phyloP scores from a whole-genome alignment of 2,888 invertebrate genomes.

The Heliconius charithonia region DNA sequence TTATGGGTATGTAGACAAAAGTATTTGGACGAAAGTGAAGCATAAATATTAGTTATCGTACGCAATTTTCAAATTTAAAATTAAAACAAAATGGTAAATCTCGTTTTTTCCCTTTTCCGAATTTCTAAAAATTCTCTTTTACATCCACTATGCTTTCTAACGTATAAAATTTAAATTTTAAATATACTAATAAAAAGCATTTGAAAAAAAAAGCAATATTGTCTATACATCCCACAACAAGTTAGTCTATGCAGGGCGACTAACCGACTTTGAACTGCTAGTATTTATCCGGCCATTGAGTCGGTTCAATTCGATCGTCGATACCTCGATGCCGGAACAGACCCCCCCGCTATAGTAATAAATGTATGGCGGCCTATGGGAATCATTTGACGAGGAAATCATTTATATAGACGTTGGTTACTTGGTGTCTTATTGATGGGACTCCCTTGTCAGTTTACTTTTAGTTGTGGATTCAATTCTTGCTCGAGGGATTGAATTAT shows the following conservation, averaged over 20 bases:
- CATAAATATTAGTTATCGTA: too few relatives aligned
- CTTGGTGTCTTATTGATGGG: background rate
- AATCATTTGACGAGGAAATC: constrained; percentile 22
- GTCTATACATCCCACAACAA: constrained; percentile 8
- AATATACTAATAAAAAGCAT: too few relatives aligned
- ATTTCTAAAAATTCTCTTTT: too few relatives aligned
- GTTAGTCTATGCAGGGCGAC: constrained; percentile 39
- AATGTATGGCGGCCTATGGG: constrained; percentile 33
- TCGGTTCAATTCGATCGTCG: constrained; percentile 30
- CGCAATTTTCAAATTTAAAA: too few relatives aligned
- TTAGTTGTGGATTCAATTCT: background rate
- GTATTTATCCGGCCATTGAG: constrained; percentile 46
- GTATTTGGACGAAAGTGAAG: too few relatives aligned
- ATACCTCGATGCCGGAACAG: constrained; percentile 40
- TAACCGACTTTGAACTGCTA: constrained; percentile 44
- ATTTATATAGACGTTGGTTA: constrained; percentile 12
- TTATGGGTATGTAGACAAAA: too few relatives aligned
- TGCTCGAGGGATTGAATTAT: background rate
- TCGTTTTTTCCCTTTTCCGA: too few relatives aligned
- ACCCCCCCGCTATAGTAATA: constrained; percentile 30
- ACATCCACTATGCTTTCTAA: too few relatives aligned
- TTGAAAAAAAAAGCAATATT: background rate
- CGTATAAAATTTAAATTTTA: too few relatives aligned
- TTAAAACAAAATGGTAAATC: too few relatives aligned
- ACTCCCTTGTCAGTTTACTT: background rate